Evolutionary conservation across 2,888 invertebrate species (phyloP).

Genomic region (Diplolepis rosae): DNA sequence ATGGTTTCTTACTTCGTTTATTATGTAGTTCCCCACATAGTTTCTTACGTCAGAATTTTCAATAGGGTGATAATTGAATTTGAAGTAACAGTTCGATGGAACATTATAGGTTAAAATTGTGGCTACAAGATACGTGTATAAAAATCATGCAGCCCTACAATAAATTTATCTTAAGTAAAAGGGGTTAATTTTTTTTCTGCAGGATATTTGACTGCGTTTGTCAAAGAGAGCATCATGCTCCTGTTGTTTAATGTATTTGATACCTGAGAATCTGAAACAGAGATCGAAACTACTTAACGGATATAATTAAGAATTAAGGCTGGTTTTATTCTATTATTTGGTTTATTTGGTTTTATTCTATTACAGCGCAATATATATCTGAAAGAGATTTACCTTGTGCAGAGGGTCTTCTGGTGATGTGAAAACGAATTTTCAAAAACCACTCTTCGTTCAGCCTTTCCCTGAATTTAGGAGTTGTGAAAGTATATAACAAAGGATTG

Average conservation of each 20-base stretch:
- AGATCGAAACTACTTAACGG: neutral
- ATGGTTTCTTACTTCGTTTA: no score
- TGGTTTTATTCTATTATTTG: neutral
- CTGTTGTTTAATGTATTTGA: constrained; percentile 33
- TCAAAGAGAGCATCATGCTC: constrained; percentile 5
- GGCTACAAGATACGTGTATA: no score
- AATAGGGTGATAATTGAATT: no score
- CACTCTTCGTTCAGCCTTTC: constrained; percentile 73
- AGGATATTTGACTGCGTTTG: constrained; percentile 11
- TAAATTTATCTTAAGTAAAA: neutral
- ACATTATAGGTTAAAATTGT: no score
- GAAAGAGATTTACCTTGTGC: neutral
- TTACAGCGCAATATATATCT: neutral
- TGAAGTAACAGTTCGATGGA: no score
- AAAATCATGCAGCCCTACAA: neutral
- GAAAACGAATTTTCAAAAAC: constrained; percentile 56
- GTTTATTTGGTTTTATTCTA: neutral
- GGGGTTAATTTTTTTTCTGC: neutral
- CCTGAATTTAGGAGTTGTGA: constrained; percentile 80
- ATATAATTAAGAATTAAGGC: neutral
- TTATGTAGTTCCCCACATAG: no score
- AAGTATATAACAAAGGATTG: constrained; percentile 81
- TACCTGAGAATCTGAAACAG: constrained; percentile 30
- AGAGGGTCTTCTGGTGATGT: constrained; percentile 54
- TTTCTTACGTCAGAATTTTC: no score